Conservation (phyloP, 1,140 invertebrate species). For the Mamestra configurata region DNA sequence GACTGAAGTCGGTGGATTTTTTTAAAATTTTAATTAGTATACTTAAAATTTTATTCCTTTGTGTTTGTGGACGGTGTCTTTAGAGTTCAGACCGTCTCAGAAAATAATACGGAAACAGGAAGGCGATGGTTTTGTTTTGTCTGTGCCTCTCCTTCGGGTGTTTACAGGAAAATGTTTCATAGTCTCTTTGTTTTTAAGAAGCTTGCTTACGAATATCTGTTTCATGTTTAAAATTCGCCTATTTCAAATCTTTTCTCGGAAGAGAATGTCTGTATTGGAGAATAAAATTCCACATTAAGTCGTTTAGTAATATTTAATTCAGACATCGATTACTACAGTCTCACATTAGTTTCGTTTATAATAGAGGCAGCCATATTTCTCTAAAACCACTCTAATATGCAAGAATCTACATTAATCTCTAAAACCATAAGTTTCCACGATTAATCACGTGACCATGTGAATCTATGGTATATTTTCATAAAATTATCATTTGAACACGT, state of each 20-base stretch:
- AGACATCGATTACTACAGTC: background rate
- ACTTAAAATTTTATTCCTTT: constrained; percentile 50
- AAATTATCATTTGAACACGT: constrained; percentile 57
- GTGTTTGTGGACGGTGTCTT: constrained; percentile 1
- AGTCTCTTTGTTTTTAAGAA: constrained; percentile 21
- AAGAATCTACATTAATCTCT: constrained; percentile 35
- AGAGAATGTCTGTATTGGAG: background rate
- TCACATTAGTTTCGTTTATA: background rate
- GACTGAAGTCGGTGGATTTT: constrained; percentile 49
- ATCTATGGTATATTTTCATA: constrained; percentile 61
- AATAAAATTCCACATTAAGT: background rate
- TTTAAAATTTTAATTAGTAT: constrained; percentile 59
- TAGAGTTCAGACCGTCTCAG: constrained; percentile 1
- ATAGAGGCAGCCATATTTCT: constrained; percentile 33
- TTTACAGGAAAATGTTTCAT: constrained; percentile 18
- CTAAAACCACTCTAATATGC: constrained; percentile 42
- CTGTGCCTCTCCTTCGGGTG: constrained; percentile 4
- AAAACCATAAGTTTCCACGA: constrained; percentile 38
- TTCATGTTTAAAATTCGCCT: background rate
- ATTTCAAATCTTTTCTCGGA: background rate
- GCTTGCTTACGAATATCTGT: background rate
- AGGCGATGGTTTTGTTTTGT: constrained; percentile 30
- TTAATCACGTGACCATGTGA: constrained; percentile 32
- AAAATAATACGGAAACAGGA: constrained; percentile 18
- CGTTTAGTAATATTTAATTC: background rate